These are phyloP conservation scores for Diadema setosum DNA, from an alignment of 35 echinoderm and acorn worm genomes.

Conservation along the genomic window DNA sequence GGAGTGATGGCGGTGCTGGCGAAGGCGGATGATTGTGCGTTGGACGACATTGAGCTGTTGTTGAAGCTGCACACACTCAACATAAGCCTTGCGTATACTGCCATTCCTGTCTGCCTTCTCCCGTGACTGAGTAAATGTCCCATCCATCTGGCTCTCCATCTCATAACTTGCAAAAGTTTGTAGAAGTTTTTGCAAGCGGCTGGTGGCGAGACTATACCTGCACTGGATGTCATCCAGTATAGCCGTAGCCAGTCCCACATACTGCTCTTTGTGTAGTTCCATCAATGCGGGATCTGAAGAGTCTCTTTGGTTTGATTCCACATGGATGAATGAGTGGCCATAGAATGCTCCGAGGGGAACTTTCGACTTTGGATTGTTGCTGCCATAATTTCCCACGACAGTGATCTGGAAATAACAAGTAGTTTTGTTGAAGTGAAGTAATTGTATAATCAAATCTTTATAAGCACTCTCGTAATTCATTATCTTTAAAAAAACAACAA, in stretches of 20 bases:
- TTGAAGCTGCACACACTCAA: constrained; percentile 59
- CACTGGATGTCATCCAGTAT: constrained; percentile 92
- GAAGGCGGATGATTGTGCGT: constrained; percentile 59
- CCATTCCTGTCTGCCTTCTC: constrained; percentile 18
- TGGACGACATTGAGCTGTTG: constrained; percentile 70
- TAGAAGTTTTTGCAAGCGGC: constrained; percentile 62
- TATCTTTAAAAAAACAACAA: no score
- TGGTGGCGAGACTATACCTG: constrained; percentile 84
- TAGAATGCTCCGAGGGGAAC: constrained; percentile 94
- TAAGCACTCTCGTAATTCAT: no score
- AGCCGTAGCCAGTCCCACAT: constrained; percentile 46
- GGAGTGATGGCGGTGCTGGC: neutral
- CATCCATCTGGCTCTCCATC: constrained; percentile 14
- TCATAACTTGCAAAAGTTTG: neutral
- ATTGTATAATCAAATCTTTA: neutral
- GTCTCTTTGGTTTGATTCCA: constrained; percentile 9
- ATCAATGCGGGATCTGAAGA: constrained; percentile 17
- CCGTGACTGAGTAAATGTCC: neutral
- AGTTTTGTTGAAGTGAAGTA: neutral
- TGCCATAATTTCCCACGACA: constrained; percentile 90
- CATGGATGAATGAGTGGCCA: constrained; percentile 62
- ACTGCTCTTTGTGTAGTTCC: constrained; percentile 64
- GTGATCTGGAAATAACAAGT: constrained; percentile 64
- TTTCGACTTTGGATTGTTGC: constrained; percentile 88
- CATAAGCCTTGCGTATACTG: constrained; percentile 38